phyloP scores from a whole-genome alignment of 2,888 invertebrate genomes.

The Trissonchulus sp. region DNA sequence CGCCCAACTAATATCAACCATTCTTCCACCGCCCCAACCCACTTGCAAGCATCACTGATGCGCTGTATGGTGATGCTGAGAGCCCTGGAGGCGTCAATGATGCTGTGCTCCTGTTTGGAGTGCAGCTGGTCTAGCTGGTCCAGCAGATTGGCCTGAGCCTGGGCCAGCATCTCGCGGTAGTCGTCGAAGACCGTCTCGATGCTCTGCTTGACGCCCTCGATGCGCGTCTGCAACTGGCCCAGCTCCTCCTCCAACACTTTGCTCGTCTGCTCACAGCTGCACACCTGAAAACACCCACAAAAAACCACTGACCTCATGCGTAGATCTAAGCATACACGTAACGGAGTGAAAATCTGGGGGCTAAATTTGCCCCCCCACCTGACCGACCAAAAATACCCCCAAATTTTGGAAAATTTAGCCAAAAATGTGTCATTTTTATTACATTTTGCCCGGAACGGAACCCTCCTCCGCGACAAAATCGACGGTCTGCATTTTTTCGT shows the following conservation, averaged over 20 bases:
- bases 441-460: too few species aligned
- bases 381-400: too few species aligned
- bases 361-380: too few species aligned
- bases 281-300: slow-evolving; percentile 25
- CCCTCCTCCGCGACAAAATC: too few species aligned
- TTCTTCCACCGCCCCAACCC: too few species aligned
- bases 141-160: slow-evolving; percentile 64
- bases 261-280: slow-evolving; percentile 40
- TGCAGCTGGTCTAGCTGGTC: slow-evolving; percentile 58
- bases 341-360: too few species aligned
- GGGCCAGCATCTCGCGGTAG: slow-evolving; percentile 69
- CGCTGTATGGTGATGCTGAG: slow-evolving; percentile 67
- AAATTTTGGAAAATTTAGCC: too few species aligned
- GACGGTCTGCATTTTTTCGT: too few species aligned
- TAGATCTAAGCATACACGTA: too few species aligned
- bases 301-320: too few species aligned
- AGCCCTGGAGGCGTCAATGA: slow-evolving; percentile 72
- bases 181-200: slow-evolving; percentile 54
- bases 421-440: too few species aligned
- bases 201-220: slow-evolving; percentile 57
- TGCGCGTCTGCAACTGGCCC: slow-evolving; percentile 68
- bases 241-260: slow-evolving; percentile 72
- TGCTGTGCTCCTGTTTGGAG: slow-evolving; percentile 74
- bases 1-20: too few species aligned
- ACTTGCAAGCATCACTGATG: slow-evolving; percentile 74